Conservation (phyloP, 2,797 vertebrate genomes). For the Hapalemur alaotrensis region DNA sequence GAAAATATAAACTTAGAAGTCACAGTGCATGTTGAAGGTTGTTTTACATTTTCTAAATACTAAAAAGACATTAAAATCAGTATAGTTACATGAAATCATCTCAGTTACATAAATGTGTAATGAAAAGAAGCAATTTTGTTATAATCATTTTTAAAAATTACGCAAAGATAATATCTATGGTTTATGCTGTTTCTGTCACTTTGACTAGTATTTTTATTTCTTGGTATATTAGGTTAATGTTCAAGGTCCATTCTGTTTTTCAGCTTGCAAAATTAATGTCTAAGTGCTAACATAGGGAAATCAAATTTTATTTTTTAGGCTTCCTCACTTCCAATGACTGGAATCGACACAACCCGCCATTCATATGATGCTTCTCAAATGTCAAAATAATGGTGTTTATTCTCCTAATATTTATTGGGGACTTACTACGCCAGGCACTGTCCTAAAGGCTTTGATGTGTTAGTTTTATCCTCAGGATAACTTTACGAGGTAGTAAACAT, state of each 20-base stretch:
- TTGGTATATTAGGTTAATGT: constrained; percentile 59
- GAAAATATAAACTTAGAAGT: constrained; percentile 24
- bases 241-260: constrained; percentile 50
- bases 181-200: constrained; percentile 47
- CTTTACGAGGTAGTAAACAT: background rate
- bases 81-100: constrained; percentile 28
- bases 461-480: constrained; percentile 8
- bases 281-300: constrained; percentile 28
- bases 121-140: constrained; percentile 60
- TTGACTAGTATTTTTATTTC: constrained; percentile 58
- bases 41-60: constrained; percentile 32
- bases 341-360: background rate
- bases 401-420: background rate
- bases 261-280: constrained; percentile 53
- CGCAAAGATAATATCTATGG: constrained; percentile 35
- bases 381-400: background rate
- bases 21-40: background rate
- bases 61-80: constrained; percentile 55
- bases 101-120: constrained; percentile 39
- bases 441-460: background rate
- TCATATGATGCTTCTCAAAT: background rate
- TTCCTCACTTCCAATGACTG: background rate
- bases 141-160: constrained; percentile 41
- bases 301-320: constrained; percentile 21
- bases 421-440: background rate